phyloP scores from a whole-genome alignment of 2,113 vertebrate genomes.

The Panthera tigris region DNA sequence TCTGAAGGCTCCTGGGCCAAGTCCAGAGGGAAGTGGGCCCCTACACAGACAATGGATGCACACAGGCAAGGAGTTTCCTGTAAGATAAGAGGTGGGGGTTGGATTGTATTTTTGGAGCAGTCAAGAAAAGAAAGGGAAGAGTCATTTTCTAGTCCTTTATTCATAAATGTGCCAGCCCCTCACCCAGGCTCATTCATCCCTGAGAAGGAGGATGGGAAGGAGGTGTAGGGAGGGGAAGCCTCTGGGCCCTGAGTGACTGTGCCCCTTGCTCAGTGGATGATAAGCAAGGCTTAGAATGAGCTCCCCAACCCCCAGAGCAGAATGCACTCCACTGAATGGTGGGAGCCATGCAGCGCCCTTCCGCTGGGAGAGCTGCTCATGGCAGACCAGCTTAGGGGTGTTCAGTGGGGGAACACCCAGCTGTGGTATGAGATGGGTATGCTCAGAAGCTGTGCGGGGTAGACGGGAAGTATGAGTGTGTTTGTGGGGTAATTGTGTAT shows the following conservation, averaged over 20 bases:
- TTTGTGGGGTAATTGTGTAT: not conserved
- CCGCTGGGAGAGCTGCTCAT: not conserved
- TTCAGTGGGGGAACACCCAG: not conserved
- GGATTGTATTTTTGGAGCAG: conserved; percentile 50
- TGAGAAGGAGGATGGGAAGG: not conserved
- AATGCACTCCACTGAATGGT: not conserved
- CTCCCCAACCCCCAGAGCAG: not conserved
- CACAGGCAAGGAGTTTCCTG: conserved; percentile 41
- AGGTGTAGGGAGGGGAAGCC: accelerated
- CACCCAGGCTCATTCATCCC: not conserved
- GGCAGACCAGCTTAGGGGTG: not conserved
- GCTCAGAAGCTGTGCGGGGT: no score
- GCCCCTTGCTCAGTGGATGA: not conserved
- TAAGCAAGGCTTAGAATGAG: not conserved
- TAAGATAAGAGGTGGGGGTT: not conserved
- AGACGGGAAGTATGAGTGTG: not conserved
- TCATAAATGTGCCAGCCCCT: not conserved
- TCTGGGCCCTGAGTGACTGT: not conserved
- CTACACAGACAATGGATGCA: conserved; percentile 32
- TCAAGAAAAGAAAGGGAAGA: conserved; percentile 62
- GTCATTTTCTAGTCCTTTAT: not conserved
- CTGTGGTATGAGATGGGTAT: not conserved
- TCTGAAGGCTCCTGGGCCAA: not conserved
- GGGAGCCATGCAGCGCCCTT: not conserved
- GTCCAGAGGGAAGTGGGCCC: conserved; percentile 22